Conservation (phyloP, 2,888 invertebrate species). For the Aquatica leii region DNA sequence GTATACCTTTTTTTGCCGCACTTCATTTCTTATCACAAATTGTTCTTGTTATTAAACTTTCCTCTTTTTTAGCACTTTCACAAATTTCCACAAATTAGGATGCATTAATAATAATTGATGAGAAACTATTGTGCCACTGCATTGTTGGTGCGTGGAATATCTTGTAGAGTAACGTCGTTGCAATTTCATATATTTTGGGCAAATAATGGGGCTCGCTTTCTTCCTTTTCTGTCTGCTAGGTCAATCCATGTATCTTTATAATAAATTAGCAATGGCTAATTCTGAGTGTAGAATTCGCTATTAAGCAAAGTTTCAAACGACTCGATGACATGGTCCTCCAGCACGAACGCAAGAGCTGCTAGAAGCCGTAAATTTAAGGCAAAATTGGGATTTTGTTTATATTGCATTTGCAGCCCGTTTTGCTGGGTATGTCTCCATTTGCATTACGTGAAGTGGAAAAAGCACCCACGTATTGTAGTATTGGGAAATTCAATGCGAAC, state of each 20-base stretch:
- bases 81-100: slow-evolving; percentile 11
- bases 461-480: slow-evolving; percentile 8
- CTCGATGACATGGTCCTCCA: neutral
- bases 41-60: slow-evolving; percentile 10
- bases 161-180: neutral
- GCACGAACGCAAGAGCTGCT: neutral
- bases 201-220: no score
- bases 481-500: neutral
- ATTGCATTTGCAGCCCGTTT: slow-evolving; percentile 14
- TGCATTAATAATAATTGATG: slow-evolving; percentile 6
- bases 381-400: slow-evolving; percentile 12
- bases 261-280: slow-evolving; percentile 7
- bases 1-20: no score
- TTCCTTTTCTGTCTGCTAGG: slow-evolving; percentile 1
- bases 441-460: slow-evolving; percentile 1
- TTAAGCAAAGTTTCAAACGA: slow-evolving; percentile 3
- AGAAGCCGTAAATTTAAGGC: slow-evolving; percentile 7
- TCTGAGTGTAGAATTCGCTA: slow-evolving; percentile 9
- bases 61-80: no score
- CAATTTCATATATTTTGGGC: neutral
- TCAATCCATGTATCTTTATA: slow-evolving; percentile 8
- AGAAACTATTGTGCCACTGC: slow-evolving; percentile 3
- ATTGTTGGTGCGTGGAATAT: slow-evolving; percentile 15
- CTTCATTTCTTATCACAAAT: neutral
- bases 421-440: slow-evolving; percentile 12